These are phyloP conservation scores for Coelopa frigida DNA, from an alignment of 1,140 invertebrate species.

Conservation along the genomic window DNA sequence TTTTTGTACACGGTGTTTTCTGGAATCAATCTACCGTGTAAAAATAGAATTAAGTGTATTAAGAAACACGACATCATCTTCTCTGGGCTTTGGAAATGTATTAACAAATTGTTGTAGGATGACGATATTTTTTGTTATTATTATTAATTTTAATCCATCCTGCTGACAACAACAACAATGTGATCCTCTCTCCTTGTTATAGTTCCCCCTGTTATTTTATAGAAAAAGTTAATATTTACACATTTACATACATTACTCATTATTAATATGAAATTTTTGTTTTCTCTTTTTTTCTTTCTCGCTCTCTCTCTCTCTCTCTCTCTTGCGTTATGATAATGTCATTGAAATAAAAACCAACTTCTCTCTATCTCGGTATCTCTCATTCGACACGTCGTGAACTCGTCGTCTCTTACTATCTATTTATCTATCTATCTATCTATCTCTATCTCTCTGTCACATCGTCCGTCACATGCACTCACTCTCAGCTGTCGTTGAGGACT, in stretches of 20 bases:
- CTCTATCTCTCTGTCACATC: slow-evolving; percentile 5
- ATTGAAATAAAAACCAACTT: background rate
- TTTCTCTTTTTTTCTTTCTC: slow-evolving; percentile 8
- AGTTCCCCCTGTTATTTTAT: too few species aligned
- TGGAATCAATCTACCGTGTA: too few species aligned
- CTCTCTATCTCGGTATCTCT: background rate
- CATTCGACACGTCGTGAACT: background rate
- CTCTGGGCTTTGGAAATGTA: too few species aligned
- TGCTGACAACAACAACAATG: too few species aligned
- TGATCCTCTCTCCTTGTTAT: too few species aligned
- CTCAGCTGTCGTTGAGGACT: slow-evolving; percentile 92
- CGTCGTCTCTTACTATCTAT: background rate
- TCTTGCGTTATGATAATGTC: background rate
- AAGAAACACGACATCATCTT: too few species aligned
- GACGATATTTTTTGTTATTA: too few species aligned
- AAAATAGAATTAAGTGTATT: too few species aligned
- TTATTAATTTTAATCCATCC: too few species aligned
- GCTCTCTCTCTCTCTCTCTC: background rate
- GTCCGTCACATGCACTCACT: too few species aligned
- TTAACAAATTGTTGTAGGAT: too few species aligned
- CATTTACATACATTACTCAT: background rate
- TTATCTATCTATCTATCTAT: slow-evolving; percentile 10
- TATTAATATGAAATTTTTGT: slow-evolving; percentile 1
- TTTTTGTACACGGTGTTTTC: too few species aligned
- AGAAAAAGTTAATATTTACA: slow-evolving; percentile 3